Evolutionary conservation across 2,888 invertebrate genomes (phyloP).

Genomic region (Mesorhabditis belari): DNA sequence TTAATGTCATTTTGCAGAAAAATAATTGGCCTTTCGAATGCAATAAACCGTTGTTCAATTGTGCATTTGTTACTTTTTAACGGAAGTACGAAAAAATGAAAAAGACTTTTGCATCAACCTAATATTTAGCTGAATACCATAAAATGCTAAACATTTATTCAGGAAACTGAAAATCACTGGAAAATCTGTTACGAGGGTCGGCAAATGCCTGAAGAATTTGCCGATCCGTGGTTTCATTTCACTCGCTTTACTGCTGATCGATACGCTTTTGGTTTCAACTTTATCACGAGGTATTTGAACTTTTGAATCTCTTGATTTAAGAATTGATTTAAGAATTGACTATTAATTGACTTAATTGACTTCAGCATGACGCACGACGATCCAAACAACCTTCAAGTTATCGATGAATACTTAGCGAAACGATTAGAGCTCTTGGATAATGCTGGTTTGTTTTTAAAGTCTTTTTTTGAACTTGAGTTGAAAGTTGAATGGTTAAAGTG

Average conservation of each 20-base stretch:
- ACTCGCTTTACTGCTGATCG: constrained; percentile 7
- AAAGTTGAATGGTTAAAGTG: no score
- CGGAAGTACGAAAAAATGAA: not conserved
- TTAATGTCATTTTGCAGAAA: no score
- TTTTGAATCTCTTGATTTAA: no score
- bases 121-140: no score
- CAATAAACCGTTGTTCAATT: no score
- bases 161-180: constrained; percentile 24
- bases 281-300: constrained; percentile 14
- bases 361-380: constrained; percentile 26
- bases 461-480: no score
- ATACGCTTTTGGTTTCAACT: constrained; percentile 17
- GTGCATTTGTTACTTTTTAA: not conserved
- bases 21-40: no score
- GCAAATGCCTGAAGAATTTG: constrained; percentile 16
- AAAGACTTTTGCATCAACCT: no score
- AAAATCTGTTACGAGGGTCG: constrained; percentile 22
- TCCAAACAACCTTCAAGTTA: constrained; percentile 15
- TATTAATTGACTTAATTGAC: no score
- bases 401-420: constrained; percentile 15
- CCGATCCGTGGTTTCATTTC: constrained; percentile 23
- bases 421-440: constrained; percentile 15
- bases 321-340: no score
- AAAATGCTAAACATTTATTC: not conserved
- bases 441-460: no score